Evolutionary conservation across 2,888 invertebrate genomes (phyloP).

Genomic region (Cyaniris semiargus): DNA sequence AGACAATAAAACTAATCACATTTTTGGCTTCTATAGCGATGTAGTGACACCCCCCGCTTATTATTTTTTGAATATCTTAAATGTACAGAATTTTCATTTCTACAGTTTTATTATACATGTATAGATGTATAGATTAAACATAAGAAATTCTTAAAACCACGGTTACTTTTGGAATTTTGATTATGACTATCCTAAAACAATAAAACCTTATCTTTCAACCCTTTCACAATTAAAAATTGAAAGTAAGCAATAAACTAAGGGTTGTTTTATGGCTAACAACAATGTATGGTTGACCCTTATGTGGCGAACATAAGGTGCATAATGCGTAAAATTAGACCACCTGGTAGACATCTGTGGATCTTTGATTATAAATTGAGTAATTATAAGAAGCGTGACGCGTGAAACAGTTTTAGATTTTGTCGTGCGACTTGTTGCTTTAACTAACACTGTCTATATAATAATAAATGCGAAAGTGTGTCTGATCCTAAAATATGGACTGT

Average conservation of each 20-base stretch:
- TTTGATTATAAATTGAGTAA: background rate
- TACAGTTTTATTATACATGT: too few species aligned
- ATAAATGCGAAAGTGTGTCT: too few species aligned
- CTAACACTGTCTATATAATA: too few species aligned
- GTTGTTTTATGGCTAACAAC: conserved; percentile 41
- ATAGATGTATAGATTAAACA: too few species aligned
- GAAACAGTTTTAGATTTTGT: background rate
- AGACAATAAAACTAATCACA: too few species aligned
- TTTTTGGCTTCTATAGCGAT: too few species aligned
- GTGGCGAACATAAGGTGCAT: background rate
- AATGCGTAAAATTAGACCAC: conserved; percentile 49
- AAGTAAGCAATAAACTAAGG: conserved; percentile 25
- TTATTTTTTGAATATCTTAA: too few species aligned
- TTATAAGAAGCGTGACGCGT: conserved; percentile 37
- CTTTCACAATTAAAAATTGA: conserved; percentile 25
- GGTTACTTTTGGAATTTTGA: background rate
- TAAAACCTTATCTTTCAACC: conserved; percentile 30
- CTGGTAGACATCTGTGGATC: background rate
- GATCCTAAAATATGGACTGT: too few species aligned
- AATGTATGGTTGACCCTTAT: background rate
- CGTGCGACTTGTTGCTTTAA: too few species aligned
- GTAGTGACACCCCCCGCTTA: too few species aligned
- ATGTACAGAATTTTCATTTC: too few species aligned
- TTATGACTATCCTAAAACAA: conserved; percentile 3
- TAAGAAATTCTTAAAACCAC: background rate